Evolutionary conservation across 1,140 invertebrate genomes (phyloP), one percentile per base, ranked within the genome.

Genomic region (Pachyrhynchus sulphureomaculatus): DNA sequence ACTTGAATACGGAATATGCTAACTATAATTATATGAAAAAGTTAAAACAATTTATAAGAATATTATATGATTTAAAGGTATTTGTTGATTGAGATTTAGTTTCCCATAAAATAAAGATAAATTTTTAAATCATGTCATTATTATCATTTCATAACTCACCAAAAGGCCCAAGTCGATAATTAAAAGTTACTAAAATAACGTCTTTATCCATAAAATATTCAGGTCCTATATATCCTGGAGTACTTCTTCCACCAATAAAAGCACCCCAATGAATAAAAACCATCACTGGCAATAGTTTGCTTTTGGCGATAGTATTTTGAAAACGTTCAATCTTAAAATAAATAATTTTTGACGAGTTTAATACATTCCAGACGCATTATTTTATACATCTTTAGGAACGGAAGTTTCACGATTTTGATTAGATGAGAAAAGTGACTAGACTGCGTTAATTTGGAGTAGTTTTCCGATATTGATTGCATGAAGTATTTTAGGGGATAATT

Each of bases 91-190:
- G n/a, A n/a, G n/a, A n/a, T n/a, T n/a, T n/a, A n/a, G n/a, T n/a
- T n/a, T n/a, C n/a, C n/a, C n/a, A n/a, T n/a, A n/a, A n/a, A n/a
- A n/a, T n/a, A n/a, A n/a, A n/a, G n/a, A n/a, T n/a, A n/a, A n/a
- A n/a, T n/a, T n/a, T n/a, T n/a, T n/a, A n/a, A n/a, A n/a, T n/a
- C n/a, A n/a, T n/a, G n/a, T n/a, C n/a, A n/a, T n/a, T n/a, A n/a
- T n/a, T 37, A 37, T 13, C 4, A 33, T 18, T 12, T 1, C 3
- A 2, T 18, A 20, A n/a, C 48, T 63, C 56, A 75, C 86, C 86
- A 17, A 90, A 76, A 52, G 84, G 79, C 57, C 89, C 89, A 5
- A 92, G 76, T 58, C 90, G 81, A 72, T 92, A 92, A 68, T 92
- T 90, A 34, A 91, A 78, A 2, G 88, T 88, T 1, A 92, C 88